Evolutionary conservation across 2,113 vertebrate species (phyloP).

Genomic region (Prolemur simus): DNA sequence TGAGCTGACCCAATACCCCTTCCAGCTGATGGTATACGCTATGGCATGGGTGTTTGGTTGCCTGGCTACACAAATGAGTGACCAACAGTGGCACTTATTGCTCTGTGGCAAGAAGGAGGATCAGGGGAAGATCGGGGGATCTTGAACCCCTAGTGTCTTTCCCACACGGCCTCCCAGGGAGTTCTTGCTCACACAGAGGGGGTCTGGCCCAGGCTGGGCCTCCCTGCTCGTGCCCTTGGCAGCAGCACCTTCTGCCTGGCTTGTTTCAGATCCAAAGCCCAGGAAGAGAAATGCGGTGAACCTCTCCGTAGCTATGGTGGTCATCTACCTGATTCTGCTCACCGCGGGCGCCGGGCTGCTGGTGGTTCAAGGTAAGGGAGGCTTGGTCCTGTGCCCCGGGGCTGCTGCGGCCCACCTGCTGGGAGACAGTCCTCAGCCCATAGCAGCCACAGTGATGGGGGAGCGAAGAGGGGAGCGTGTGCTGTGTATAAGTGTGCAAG

Average conservation of each 20-base stretch:
- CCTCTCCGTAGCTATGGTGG: neutral
- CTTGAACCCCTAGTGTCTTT: neutral
- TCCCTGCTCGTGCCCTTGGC: neutral
- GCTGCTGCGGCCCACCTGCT: neutral
- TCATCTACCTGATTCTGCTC: constrained; percentile 79
- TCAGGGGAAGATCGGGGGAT: neutral
- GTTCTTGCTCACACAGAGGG: neutral
- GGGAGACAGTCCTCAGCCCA: neutral
- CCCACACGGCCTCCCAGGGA: neutral
- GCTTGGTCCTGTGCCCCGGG: neutral
- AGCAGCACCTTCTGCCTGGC: neutral
- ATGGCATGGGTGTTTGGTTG: fast-evolving
- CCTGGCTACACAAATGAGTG: neutral
- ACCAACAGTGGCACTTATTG: neutral
- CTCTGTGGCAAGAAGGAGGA: neutral
- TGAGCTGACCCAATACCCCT: neutral
- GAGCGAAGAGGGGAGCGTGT: constrained; percentile 52
- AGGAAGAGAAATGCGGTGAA: constrained; percentile 57
- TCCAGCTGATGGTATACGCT: no score
- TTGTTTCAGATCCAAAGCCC: constrained; percentile 76
- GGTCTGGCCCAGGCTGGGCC: fast-evolving
- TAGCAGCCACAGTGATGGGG: neutral
- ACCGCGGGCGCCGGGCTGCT: constrained; percentile 64
- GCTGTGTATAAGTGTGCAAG: neutral
- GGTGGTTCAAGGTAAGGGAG: constrained; percentile 76